Base-by-base conservation (phyloP, 2,797 vertebrate species). In the Propithecus deckenii region DNA sequence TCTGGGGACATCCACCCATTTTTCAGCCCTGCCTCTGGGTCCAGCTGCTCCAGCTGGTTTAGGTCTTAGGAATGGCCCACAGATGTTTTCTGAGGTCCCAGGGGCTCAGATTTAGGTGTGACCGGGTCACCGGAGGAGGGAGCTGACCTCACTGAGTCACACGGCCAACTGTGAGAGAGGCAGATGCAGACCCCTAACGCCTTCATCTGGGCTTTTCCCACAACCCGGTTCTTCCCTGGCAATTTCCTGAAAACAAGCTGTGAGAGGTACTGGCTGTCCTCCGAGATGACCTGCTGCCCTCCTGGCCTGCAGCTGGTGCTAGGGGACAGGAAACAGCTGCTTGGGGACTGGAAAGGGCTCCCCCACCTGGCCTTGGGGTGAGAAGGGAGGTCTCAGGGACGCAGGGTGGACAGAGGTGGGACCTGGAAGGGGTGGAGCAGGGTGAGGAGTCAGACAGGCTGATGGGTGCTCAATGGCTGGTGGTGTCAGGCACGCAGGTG, bases 271-370 rank as follows among this genome's bases (percentile, higher is more conserved):
- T 65, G 96, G 59, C 35, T 89, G 95, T 97, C n/a, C 92, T 94
- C 52, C 0, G 23, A 4, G 50, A 22, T 94, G 85, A 87, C 79
- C 46, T 2, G 55, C 61, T 52, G 65, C n/a, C 67, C 89, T 9
- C 38, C 55, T 57, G 85, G 74, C n/a, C 43, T 0, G 28, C 41
- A 74, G 92, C 84, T 1, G 5, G 83, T 57, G 93, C 25, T 23
- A 83, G 72, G 57, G 65, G 94, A 96, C n/a, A 22, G 97, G 97
- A 98, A 97, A 78, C 97, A 98, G 97, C 97, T 98, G 97, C 89
- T 74, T 75, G 46, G 28, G 78, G 43, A 13, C 74, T 15, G 65
- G 61, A 79, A 55, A 52, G 65, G 35, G n/a, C 41, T 65, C 32
- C 48, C 76, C 90, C 35, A 12, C 35, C 50, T 48, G 65, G 71